Percentiles rank a stretch among this genome's conserved stretches.
Evolutionary conservation across 2,113 vertebrate genomes (phyloP).

Genomic region (Upupa epops): DNA sequence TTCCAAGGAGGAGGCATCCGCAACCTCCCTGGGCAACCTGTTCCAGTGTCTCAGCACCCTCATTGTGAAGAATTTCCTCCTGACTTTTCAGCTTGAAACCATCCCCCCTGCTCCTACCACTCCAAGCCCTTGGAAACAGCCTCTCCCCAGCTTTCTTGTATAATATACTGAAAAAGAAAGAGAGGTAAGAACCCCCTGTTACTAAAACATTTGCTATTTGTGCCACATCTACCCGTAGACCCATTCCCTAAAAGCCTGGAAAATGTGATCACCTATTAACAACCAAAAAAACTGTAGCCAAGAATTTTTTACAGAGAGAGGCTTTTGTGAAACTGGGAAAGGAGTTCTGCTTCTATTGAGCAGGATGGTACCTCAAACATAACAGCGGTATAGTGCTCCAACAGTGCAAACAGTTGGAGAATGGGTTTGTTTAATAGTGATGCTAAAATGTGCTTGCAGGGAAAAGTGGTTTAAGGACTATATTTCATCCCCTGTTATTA

Average conservation of each 20-base stretch:
- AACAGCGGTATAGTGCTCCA: neutral
- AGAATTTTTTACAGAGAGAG: neutral
- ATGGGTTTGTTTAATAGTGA: neutral
- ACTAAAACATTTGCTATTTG: neutral
- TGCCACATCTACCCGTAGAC: neutral
- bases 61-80: no score
- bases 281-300: neutral
- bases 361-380: neutral
- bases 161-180: neutral
- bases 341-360: neutral
- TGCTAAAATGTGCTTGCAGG: neutral
- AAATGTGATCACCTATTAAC: neutral
- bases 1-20: no score
- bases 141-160: no score
- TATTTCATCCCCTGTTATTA: neutral
- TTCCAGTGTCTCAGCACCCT: no score
- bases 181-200: neutral
- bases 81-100: no score
- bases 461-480: neutral
- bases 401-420: neutral
- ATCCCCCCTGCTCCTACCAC: no score
- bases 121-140: no score
- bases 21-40: no score
- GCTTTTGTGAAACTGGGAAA: neutral
- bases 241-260: neutral